phyloP scores from a whole-genome alignment of 2,888 invertebrate genomes.

The Epicampocera succincta region DNA sequence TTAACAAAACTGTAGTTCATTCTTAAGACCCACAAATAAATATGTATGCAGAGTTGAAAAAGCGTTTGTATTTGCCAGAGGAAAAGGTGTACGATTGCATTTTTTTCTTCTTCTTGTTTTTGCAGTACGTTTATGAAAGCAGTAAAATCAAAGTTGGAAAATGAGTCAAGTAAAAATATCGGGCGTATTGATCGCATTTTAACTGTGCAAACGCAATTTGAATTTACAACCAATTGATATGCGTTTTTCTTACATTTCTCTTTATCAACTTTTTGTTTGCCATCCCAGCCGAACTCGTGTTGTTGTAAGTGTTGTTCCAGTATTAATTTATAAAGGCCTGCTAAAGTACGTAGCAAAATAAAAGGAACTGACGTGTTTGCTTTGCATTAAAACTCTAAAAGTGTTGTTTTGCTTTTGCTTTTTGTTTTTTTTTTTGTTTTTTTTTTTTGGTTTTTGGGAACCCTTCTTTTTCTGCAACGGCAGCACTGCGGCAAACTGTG shows the following conservation, averaged over 20 bases:
- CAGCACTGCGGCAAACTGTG: constrained; percentile 1
- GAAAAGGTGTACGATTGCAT: constrained; percentile 34
- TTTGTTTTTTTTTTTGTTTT: constrained; percentile 24
- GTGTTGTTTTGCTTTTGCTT: not conserved
- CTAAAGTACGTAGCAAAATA: constrained; percentile 35
- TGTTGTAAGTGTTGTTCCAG: constrained; percentile 30
- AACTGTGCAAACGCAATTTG: constrained; percentile 69
- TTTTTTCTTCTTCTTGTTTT: constrained; percentile 18
- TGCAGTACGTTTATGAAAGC: constrained; percentile 32
- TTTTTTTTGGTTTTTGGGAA: not conserved
- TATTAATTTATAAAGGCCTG: constrained; percentile 52
- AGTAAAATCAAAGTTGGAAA: constrained; percentile 51
- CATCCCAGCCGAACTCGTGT: constrained; percentile 9
- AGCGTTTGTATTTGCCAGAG: not conserved
- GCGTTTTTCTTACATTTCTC: constrained; percentile 62
- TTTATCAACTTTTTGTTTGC: constrained; percentile 24
- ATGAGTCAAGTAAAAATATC: constrained; percentile 44
- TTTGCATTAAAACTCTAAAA: constrained; percentile 60
- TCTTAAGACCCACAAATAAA: too few species aligned
- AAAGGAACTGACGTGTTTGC: constrained; percentile 63
- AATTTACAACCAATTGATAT: constrained; percentile 67
- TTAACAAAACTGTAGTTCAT: too few species aligned
- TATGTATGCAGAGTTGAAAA: too few species aligned
- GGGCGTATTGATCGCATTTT: constrained; percentile 69
- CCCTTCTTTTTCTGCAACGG: constrained; percentile 30